Base-by-base conservation (phyloP, 2,888 invertebrate species). In the Volucella inflata region DNA sequence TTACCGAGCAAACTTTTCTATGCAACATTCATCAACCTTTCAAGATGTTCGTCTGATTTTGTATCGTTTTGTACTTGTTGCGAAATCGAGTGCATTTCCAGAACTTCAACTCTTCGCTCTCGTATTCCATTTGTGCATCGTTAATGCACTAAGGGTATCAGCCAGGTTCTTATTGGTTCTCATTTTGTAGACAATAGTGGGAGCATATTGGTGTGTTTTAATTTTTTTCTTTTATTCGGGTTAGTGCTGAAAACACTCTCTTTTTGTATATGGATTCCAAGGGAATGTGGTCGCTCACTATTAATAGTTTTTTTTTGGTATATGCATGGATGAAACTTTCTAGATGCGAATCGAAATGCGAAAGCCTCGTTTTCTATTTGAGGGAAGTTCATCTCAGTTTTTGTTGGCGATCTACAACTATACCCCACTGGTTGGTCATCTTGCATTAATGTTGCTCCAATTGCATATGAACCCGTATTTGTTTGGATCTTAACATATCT, bases 281-380 rank as follows among this genome's bases (percentile, higher is more conserved):
- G 1, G 40, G 50, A 16, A 51, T 77, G 16, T 79, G 65, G 11
- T 79, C 67, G 3, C 59, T 64, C 10, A 65, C 59, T 21, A 72
- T 48, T 21, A 36, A 14, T 1, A 71, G 1, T 11, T 76, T 57
- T 50, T 59, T 67, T 48, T 67, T 21, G 59, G 9, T 65, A 48
- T 17, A 76, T 48, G 14, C 48, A 76, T 10, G 46, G 57, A 9
- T 67, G 75, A 59, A 76, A 67, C 12, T 53, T 74, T 64, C 36
- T 51, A 30, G 53, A 74, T 12, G 42, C 74, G 38, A 74, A 67
- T 38, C 21, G 46, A 40, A 76, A 48, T 11, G 71, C 78, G 6
- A 64, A 38, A 0, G 64, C 70, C 50, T 78, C 71, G n/a, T 79
- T 78, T 21, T n/a, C n/a, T n/a, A n/a, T n/a, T n/a, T n/a, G n/a